Conservation (phyloP, 2,113 vertebrate species). For the Aphyosemion australe region DNA sequence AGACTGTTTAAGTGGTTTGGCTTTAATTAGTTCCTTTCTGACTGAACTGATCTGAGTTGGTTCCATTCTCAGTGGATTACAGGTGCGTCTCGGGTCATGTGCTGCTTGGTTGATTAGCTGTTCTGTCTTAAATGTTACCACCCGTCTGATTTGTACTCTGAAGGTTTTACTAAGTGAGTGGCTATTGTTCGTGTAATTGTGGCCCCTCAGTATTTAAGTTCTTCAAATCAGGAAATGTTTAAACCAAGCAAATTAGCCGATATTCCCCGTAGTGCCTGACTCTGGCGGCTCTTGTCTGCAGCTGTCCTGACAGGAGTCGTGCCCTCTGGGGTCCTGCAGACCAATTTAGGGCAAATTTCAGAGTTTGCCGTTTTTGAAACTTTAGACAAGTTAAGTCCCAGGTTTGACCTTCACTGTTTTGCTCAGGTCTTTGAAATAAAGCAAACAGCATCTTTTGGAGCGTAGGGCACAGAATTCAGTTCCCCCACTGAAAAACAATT, state of each 20-base stretch:
- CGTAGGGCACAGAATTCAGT: too few relatives aligned
- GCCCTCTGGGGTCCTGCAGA: slow-evolving; percentile 67
- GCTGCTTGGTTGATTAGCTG: slow-evolving; percentile 52
- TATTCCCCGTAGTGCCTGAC: slow-evolving; percentile 67
- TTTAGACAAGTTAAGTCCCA: slow-evolving; percentile 66
- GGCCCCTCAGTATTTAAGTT: slow-evolving; percentile 77
- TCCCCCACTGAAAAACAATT: too few relatives aligned
- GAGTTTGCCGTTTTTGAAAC: slow-evolving; percentile 62
- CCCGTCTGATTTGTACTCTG: slow-evolving; percentile 36
- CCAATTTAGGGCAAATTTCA: slow-evolving; percentile 73
- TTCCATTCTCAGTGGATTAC: background rate
- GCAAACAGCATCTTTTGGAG: too few relatives aligned
- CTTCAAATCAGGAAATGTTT: slow-evolving; percentile 85
- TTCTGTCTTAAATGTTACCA: slow-evolving; percentile 57
- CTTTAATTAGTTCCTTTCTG: too few relatives aligned
- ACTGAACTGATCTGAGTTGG: too few relatives aligned
- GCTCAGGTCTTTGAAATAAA: background rate
- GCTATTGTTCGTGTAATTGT: slow-evolving; percentile 74
- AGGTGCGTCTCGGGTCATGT: slow-evolving; percentile 45
- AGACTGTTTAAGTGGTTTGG: too few relatives aligned
- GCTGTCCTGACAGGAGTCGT: slow-evolving; percentile 81
- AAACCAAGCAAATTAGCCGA: slow-evolving; percentile 77
- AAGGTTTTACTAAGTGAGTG: slow-evolving; percentile 55
- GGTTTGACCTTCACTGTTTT: slow-evolving; percentile 45
- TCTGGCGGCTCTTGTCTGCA: slow-evolving; percentile 65